These are phyloP conservation scores for Paralichthys olivaceus DNA, from an alignment of 2,113 vertebrate species.

Conservation along the genomic window DNA sequence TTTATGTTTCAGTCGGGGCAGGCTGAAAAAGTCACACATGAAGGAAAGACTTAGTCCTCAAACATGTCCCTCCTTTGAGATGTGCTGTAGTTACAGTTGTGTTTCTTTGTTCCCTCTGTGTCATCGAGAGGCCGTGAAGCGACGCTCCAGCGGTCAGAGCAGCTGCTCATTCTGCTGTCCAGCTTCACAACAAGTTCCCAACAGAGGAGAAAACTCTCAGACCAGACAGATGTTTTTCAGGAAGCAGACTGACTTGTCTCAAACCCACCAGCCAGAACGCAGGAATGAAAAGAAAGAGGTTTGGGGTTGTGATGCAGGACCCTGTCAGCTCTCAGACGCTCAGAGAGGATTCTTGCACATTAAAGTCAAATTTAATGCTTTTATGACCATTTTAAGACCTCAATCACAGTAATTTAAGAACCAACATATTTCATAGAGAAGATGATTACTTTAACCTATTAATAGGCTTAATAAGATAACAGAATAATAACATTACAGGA, in stretches of 20 bases:
- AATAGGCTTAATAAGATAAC: no score
- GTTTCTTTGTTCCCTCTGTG: neutral
- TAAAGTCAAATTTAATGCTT: no score
- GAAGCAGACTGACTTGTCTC: neutral
- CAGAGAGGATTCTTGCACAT: neutral
- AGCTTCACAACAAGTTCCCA: conserved; percentile 22
- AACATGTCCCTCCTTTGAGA: neutral
- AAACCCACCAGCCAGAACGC: conserved; percentile 5
- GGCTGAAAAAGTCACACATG: neutral
- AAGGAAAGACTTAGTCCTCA: neutral
- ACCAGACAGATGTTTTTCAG: conserved; percentile 7
- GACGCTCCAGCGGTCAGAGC: conserved; percentile 9
- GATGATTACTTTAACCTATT: no score
- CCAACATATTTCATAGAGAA: no score
- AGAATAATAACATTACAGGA: no score
- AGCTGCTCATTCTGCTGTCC: conserved; percentile 19
- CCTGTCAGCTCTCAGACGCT: neutral
- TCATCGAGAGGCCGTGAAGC: conserved; percentile 1
- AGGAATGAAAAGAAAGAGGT: neutral
- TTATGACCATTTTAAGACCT: no score
- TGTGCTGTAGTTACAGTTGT: neutral
- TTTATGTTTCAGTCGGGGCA: neutral
- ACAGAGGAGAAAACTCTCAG: neutral
- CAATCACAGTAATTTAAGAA: no score
- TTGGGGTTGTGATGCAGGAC: neutral